phyloP scores from a whole-genome alignment of 2,888 invertebrate species.

The Endomychus coccineus region DNA sequence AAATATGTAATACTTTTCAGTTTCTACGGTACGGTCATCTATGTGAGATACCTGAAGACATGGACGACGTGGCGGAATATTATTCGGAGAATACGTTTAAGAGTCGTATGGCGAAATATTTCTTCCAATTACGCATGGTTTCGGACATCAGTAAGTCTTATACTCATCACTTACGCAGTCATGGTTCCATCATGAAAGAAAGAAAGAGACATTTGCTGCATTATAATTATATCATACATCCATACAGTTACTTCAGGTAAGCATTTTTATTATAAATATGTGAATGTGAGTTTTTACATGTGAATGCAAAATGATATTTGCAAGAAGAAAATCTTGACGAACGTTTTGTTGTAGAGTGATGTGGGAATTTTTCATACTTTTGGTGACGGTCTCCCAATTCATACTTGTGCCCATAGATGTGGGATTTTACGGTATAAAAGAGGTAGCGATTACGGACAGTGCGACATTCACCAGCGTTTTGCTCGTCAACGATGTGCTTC shows the following conservation, averaged over 20 bases:
- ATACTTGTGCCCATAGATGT: constrained; percentile 26
- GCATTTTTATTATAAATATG: not conserved
- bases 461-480: constrained; percentile 1
- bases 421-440: constrained; percentile 4
- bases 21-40: constrained; percentile 16
- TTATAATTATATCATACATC: constrained; percentile 30
- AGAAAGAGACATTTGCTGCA: constrained; percentile 28
- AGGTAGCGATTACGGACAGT: constrained; percentile 7
- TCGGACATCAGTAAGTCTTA: constrained; percentile 29
- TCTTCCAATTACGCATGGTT: constrained; percentile 17
- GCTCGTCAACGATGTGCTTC: constrained; percentile 13
- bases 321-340: not conserved
- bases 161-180: constrained; percentile 32
- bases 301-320: no score
- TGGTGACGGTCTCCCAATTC: constrained; percentile 25
- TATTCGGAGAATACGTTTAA: constrained; percentile 11
- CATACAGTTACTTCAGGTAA: constrained; percentile 31
- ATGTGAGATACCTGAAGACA: constrained; percentile 19
- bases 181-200: constrained; percentile 31
- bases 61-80: constrained; percentile 17
- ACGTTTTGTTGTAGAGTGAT: constrained; percentile 23
- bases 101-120: constrained; percentile 7
- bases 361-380: constrained; percentile 27
- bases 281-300: no score
- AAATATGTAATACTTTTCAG: constrained; percentile 8